phyloP scores from a whole-genome alignment of 2,797 vertebrate species.

The Coregonus ussuriensis region DNA sequence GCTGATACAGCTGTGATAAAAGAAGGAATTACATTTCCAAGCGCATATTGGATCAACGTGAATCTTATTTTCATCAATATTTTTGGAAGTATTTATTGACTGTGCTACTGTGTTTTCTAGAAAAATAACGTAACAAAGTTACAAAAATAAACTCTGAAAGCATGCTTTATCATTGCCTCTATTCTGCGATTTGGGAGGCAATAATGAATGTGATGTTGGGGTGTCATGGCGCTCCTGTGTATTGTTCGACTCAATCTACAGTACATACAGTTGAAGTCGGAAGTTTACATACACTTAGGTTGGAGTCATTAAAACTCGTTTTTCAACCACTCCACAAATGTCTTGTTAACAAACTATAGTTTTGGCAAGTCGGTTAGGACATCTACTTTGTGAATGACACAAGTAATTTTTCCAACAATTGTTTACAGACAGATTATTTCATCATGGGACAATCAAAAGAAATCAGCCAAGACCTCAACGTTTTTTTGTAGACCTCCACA shows the following conservation, averaged over 20 bases:
- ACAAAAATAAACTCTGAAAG: constrained; percentile 15
- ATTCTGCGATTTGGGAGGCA: not conserved
- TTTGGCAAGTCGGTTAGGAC: no score
- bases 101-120: constrained; percentile 40
- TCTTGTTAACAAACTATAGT: no score
- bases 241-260: not conserved
- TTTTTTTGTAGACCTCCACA: no score
- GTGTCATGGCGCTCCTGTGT: not conserved
- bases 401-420: no score
- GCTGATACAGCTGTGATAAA: not conserved
- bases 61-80: constrained; percentile 1
- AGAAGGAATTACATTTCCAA: not conserved
- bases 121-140: constrained; percentile 22
- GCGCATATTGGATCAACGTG: not conserved
- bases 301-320: no score
- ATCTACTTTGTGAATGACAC: no score
- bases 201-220: not conserved
- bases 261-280: not conserved
- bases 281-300: no score
- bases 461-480: no score
- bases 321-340: no score
- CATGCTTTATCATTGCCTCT: constrained; percentile 9
- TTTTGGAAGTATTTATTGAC: constrained; percentile 57
- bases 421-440: no score
- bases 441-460: no score